Conservation (phyloP, 1,140 invertebrate genomes). For the Panagrolaimus sp. region DNA sequence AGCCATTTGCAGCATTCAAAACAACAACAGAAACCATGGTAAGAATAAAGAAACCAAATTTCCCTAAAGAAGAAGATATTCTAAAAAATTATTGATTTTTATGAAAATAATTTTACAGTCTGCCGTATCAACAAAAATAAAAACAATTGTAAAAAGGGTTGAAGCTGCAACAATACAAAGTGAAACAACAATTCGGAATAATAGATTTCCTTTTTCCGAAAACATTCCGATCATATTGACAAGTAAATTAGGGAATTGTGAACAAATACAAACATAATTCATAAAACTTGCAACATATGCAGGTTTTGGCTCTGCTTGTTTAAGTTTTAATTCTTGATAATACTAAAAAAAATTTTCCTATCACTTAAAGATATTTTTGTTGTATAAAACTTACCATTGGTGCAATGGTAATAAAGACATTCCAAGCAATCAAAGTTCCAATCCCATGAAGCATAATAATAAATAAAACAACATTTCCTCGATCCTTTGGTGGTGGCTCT, state of each 20-base stretch:
- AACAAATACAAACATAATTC: conserved; percentile 74
- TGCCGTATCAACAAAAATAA: conserved; percentile 82
- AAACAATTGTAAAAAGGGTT: conserved; percentile 78
- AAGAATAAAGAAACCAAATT: conserved; percentile 78
- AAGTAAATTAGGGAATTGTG: conserved; percentile 87
- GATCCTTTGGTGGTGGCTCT: conserved; percentile 17
- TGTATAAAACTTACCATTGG: conserved; percentile 64
- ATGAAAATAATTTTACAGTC: conserved; percentile 64
- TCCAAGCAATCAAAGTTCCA: conserved; percentile 92
- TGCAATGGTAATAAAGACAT: conserved; percentile 92
- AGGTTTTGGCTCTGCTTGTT: conserved; percentile 61
- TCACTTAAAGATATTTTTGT: conserved; percentile 14
- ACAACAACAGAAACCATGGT: conserved; percentile 80
- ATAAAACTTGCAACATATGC: conserved; percentile 66
- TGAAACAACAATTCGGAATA: conserved; percentile 79
- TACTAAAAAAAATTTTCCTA: conserved; percentile 68
- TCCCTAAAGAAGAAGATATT: conserved; percentile 63
- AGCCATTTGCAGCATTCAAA: conserved; percentile 88
- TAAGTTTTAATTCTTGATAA: conserved; percentile 82
- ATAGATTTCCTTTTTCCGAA: conserved; percentile 70
- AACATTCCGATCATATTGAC: conserved; percentile 95
- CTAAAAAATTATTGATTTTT: neutral
- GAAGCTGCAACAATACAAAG: conserved; percentile 80
- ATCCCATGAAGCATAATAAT: conserved; percentile 90
- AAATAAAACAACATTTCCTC: conserved; percentile 73